phyloP scores from a whole-genome alignment of 2,113 vertebrate genomes.

The Microcebus tavaratra region DNA sequence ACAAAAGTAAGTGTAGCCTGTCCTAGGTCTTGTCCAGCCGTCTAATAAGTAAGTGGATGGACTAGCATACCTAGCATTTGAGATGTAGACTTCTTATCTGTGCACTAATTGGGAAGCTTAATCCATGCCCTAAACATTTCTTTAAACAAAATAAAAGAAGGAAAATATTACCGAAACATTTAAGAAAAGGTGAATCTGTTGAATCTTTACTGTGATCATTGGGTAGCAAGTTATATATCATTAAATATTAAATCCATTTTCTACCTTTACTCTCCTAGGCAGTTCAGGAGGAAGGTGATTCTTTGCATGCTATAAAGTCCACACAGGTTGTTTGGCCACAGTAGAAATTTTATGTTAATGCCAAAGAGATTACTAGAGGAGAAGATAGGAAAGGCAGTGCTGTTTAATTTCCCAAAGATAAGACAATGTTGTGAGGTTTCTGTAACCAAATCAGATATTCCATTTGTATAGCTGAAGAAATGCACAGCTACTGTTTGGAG shows the following conservation, averaged over 20 bases:
- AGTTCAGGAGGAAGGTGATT: background rate
- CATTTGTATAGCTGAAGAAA: slow-evolving; percentile 55
- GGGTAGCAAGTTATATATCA: background rate
- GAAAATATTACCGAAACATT: background rate
- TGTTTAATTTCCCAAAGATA: slow-evolving; percentile 67
- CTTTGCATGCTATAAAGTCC: slow-evolving; percentile 34
- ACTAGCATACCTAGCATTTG: background rate
- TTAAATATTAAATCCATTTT: background rate
- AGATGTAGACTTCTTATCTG: too few relatives aligned
- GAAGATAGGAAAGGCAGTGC: slow-evolving; percentile 51
- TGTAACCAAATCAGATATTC: slow-evolving; percentile 58
- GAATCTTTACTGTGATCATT: background rate
- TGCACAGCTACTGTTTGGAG: background rate
- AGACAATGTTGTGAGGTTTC: slow-evolving; percentile 45
- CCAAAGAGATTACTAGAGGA: background rate
- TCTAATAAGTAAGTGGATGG: background rate
- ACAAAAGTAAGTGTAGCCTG: background rate
- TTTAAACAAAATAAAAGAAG: background rate
- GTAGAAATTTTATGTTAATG: slow-evolving; percentile 63
- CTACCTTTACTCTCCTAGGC: background rate
- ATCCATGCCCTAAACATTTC: background rate
- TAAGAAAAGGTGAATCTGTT: background rate
- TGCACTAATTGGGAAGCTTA: background rate
- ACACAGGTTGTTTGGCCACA: slow-evolving; percentile 17
- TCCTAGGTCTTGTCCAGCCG: background rate